Percentiles rank a stretch among this genome's conserved stretches.
These are phyloP conservation scores for Frankliniella intonsa DNA, from an alignment of 2,888 invertebrate species.

Conservation along the genomic window DNA sequence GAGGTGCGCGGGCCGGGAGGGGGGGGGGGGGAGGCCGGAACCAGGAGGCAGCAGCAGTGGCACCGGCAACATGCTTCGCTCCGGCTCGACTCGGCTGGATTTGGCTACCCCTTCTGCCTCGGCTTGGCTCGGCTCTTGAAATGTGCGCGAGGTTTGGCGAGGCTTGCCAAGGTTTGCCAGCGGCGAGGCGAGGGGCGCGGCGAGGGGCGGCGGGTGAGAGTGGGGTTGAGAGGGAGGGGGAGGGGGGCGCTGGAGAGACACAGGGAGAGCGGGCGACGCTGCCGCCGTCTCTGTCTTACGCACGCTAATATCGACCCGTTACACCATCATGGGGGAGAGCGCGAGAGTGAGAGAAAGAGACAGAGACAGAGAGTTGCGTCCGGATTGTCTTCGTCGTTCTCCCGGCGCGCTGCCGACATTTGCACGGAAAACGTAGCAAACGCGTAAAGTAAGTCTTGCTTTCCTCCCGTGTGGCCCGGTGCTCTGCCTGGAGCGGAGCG, in stretches of 20 bases:
- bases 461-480: no score
- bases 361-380: neutral
- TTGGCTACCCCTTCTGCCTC: neutral
- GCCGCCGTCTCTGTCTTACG: neutral
- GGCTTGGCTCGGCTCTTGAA: neutral
- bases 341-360: no score
- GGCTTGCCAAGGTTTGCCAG: neutral
- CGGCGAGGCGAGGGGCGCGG: neutral
- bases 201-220: neutral
- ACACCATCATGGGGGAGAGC: neutral
- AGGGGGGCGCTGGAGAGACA: neutral
- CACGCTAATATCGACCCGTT: conserved; percentile 17
- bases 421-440: no score
- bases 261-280: neutral
- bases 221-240: neutral
- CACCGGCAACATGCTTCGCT: neutral
- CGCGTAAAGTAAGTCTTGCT: no score
- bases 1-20: no score
- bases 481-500: no score
- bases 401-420: neutral
- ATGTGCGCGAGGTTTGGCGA: neutral
- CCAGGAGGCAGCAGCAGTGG: no score
- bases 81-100: neutral
- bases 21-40: no score
- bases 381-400: neutral